These are phyloP conservation scores for Taenaris catops DNA, from an alignment of 2,888 invertebrate species.

Conservation along the genomic window DNA sequence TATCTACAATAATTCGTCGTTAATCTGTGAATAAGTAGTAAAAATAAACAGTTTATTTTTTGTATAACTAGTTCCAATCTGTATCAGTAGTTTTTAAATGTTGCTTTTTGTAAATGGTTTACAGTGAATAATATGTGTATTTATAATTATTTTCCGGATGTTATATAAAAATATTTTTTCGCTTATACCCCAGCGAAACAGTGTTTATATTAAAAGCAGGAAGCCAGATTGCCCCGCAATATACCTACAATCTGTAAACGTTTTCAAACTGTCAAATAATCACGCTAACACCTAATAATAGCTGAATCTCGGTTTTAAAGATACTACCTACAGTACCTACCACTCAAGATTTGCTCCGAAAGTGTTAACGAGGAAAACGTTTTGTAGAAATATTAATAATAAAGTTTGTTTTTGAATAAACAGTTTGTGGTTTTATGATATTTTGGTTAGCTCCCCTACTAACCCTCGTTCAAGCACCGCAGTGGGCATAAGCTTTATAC, in stretches of 20 bases:
- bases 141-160: slow-evolving; percentile 44
- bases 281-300: slow-evolving; percentile 76
- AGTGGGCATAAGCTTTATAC: too few species aligned
- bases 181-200: slow-evolving; percentile 51
- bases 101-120: background rate
- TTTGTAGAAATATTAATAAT: slow-evolving; percentile 22
- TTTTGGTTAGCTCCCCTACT: slow-evolving; percentile 49
- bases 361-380: slow-evolving; percentile 17
- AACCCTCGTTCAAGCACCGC: too few species aligned
- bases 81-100: too few species aligned
- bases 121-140: slow-evolving; percentile 17
- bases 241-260: slow-evolving; percentile 70
- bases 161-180: slow-evolving; percentile 50
- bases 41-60: too few species aligned
- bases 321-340: slow-evolving; percentile 56
- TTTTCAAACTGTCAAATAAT: slow-evolving; percentile 80
- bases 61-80: too few species aligned
- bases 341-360: slow-evolving; percentile 38
- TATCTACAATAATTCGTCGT: too few species aligned
- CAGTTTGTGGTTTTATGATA: slow-evolving; percentile 45
- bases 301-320: slow-evolving; percentile 63
- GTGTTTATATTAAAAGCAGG: slow-evolving; percentile 71
- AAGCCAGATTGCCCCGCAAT: slow-evolving; percentile 75
- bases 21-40: too few species aligned
- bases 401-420: slow-evolving; percentile 35